Conservation (phyloP, 2,113 vertebrate genomes). For the Ictalurus furcatus region DNA sequence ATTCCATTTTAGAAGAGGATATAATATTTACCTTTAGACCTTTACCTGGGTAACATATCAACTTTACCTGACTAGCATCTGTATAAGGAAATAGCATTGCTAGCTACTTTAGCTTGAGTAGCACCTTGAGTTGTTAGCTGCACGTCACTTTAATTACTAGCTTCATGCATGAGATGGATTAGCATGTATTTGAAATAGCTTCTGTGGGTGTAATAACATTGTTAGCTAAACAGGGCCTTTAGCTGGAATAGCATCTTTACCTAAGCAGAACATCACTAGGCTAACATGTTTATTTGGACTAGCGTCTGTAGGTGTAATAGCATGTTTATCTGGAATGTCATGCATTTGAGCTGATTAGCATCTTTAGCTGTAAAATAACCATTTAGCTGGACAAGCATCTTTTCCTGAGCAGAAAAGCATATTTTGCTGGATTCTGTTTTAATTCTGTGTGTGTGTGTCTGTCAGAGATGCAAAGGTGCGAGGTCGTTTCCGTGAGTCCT, state of each 20-base stretch:
- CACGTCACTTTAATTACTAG: not conserved
- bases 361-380: not conserved
- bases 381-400: not conserved
- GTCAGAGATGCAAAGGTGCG: constrained; percentile 76
- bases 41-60: not conserved
- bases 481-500: constrained; percentile 83
- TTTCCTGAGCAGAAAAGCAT: not conserved
- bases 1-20: not conserved
- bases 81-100: not conserved
- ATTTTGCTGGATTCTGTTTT: not conserved
- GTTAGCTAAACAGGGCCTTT: not conserved
- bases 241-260: not conserved
- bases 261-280: not conserved
- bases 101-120: not conserved
- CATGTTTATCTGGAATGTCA: not conserved
- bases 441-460: not conserved
- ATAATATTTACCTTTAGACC: not conserved
- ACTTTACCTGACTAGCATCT: not conserved
- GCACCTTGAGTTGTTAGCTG: not conserved
- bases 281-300: not conserved
- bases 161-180: not conserved
- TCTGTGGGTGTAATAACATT: not conserved
- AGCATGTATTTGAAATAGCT: not conserved
- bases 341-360: not conserved
- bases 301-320: not conserved